Evolutionary conservation across 2,888 invertebrate species (phyloP), one percentile per base, ranked within the genome.

Genomic region (Ariolimax columbianus): DNA sequence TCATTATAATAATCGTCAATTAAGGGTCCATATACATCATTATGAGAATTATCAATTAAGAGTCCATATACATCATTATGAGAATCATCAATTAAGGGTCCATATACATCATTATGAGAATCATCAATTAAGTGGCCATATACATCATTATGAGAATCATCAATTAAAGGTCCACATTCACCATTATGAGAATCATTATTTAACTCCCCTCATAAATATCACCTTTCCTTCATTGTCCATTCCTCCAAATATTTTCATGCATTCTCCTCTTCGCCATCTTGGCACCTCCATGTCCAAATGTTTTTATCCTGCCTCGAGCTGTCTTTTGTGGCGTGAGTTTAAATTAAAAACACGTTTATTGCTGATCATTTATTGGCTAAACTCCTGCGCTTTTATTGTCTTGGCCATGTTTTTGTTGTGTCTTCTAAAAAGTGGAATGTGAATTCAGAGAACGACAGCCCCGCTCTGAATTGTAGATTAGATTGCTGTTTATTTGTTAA

Each of bases 291-390:
- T 63, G 59, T 63, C 55, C n/a, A n/a, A 14, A 23, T 17, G 55
- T 55, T 55, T 26, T 63, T n/a, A n/a, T 26, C 11, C n/a, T n/a
- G 26, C 59, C 26, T n/a, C 59, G n/a, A 63, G 23, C 59, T 63
- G 59, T 63, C 59, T 63, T n/a, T 63, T n/a, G 59, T 26, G 59
- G 23, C n/a, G 4, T 26, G 59, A n/a, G n/a, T 63, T n/a, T 63
- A 63, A 63, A 63, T 63, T 63, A 63, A n/a, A 63, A 63, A 63
- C 59, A n/a, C 9, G n/a, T n/a, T 63, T 63, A 63, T 63, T n/a
- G 59, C 59, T n/a, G 59, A 26, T 63, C n/a, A n/a, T 63, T 63
- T 63, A 63, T n/a, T 63, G 59, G 11, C 3, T 4, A 63, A 63
- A 63, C 59, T 63, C 59, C 59, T n/a, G 59, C n/a, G 3, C n/a